Conservation (phyloP, 92 coral and sea anemone genomes). For the Paragorgia papillata region DNA sequence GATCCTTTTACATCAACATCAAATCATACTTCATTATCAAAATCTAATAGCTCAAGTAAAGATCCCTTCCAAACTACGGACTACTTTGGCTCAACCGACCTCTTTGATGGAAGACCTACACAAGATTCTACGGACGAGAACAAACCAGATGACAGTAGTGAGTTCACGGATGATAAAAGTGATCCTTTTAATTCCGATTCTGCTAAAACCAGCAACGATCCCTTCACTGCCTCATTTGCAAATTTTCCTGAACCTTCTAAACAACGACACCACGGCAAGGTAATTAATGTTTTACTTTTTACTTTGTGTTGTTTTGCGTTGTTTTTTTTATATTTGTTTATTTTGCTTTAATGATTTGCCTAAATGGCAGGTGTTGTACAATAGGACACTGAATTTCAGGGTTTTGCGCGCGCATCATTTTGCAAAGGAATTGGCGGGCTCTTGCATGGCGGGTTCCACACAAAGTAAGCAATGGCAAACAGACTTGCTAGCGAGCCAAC, state of each 20-base stretch:
- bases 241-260: conserved; percentile 35
- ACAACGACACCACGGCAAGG: conserved; percentile 34
- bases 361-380: too few relatives aligned
- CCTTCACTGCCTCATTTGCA: conserved; percentile 44
- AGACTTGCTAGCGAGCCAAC: too few relatives aligned
- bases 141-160: conserved; percentile 1
- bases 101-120: conserved; percentile 26
- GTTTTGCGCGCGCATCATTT: too few relatives aligned
- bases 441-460: too few relatives aligned
- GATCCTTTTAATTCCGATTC: conserved; percentile 30
- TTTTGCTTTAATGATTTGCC: too few relatives aligned
- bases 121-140: background rate
- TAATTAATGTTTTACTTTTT: background rate
- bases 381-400: too few relatives aligned
- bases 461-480: too few relatives aligned
- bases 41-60: conserved; percentile 53
- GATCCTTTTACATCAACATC: conserved; percentile 95
- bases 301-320: too few relatives aligned
- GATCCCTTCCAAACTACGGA: conserved; percentile 64
- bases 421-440: too few relatives aligned
- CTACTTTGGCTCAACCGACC: conserved; percentile 25
- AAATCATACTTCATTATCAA: conserved; percentile 62
- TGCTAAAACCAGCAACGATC: conserved; percentile 33
- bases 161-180: background rate
- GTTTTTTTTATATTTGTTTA: too few relatives aligned